A percentile compares a stretch with the other conserved stretches of the same genome.
Conservation (phyloP, 2,113 vertebrate genomes). For the Parus major region DNA sequence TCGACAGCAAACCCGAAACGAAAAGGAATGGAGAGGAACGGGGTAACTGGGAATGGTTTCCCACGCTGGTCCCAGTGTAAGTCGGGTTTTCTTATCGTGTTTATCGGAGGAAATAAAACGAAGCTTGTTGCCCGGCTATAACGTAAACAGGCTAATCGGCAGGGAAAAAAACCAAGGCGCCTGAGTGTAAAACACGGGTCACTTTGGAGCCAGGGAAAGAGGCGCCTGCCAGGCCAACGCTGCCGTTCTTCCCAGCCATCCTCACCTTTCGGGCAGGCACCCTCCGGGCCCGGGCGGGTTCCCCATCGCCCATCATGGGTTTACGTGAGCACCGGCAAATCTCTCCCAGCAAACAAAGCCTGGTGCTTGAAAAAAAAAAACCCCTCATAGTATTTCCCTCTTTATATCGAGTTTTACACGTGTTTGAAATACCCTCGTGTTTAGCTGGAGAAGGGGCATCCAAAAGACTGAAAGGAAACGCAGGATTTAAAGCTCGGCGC, state of each 20-base stretch:
- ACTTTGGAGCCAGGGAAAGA: background rate
- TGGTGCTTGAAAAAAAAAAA: background rate
- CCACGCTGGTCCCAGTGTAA: background rate
- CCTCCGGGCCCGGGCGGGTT: background rate
- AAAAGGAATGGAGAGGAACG: background rate
- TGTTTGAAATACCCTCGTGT: background rate
- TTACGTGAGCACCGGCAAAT: background rate
- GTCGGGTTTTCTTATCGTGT: background rate
- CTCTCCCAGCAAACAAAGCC: background rate
- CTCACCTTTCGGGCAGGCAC: background rate
- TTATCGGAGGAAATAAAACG: slow-evolving; percentile 23
- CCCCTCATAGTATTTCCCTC: background rate
- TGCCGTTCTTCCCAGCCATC: background rate
- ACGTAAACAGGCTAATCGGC: slow-evolving; percentile 27
- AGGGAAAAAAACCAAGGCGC: background rate
- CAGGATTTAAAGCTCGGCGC: rapidly evolving
- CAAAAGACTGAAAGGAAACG: background rate
- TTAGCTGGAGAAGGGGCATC: background rate
- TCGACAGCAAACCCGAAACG: background rate
- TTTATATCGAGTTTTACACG: background rate
- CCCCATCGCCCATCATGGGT: background rate
- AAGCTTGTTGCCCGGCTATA: slow-evolving; percentile 2
- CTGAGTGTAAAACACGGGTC: slow-evolving; percentile 28
- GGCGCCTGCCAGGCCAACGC: background rate
- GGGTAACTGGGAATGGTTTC: background rate